phyloP scores from a whole-genome alignment of 2,888 invertebrate genomes.

The Mechanitis messenoides region DNA sequence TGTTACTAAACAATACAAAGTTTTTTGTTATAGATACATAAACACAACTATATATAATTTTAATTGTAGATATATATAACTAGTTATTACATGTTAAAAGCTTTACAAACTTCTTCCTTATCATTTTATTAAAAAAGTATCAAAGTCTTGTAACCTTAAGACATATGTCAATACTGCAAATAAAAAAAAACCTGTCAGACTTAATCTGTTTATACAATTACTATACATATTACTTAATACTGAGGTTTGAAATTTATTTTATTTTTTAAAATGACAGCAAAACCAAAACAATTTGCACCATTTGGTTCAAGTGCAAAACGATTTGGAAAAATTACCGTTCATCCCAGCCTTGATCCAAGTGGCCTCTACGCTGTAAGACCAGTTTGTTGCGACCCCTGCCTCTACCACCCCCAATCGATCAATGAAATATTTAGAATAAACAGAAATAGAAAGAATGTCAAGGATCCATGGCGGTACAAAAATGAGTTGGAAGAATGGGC shows the following conservation, averaged over 20 bases:
- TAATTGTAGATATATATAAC: too few species aligned
- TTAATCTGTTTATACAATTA: too few species aligned
- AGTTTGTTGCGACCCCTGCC: slow-evolving; percentile 52
- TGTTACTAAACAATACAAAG: too few species aligned
- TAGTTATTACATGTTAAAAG: too few species aligned
- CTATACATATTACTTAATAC: too few species aligned
- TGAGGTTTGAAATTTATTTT: background rate
- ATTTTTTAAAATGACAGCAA: slow-evolving; percentile 21
- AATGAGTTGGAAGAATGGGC: slow-evolving; percentile 62
- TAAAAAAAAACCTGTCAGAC: too few species aligned
- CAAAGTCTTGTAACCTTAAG: too few species aligned
- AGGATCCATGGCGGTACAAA: slow-evolving; percentile 62
- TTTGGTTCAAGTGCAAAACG: slow-evolving; percentile 46
- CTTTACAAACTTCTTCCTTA: too few species aligned
- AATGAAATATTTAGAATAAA: slow-evolving; percentile 45
- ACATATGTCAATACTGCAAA: too few species aligned
- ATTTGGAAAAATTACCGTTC: slow-evolving; percentile 50
- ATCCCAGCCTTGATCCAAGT: slow-evolving; percentile 54
- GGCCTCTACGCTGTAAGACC: slow-evolving; percentile 46
- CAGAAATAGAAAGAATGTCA: slow-evolving; percentile 36
- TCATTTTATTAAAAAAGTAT: too few species aligned
- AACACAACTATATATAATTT: too few species aligned
- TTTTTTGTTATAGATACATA: too few species aligned
- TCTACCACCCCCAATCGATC: slow-evolving; percentile 48
- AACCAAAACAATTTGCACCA: slow-evolving; percentile 19